Base-by-base conservation (phyloP, 2,797 vertebrate genomes). In the Lutra lutra region DNA sequence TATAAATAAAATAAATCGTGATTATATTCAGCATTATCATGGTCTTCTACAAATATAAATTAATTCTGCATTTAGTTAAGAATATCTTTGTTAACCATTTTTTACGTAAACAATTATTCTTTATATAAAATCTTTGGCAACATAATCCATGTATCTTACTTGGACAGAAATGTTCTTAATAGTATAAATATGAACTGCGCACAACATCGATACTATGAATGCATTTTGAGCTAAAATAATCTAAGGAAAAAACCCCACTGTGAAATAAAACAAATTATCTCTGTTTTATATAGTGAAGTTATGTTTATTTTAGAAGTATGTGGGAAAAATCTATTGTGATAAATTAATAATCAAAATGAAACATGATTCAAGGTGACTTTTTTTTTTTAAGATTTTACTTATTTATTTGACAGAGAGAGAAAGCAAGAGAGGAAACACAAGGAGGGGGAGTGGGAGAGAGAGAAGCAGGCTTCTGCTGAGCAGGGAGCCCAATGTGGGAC, bases 301-400 rank as follows among this genome's bases (percentile, higher is more conserved):
- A 40, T 56, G 9, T 77, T 97, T 88, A 35, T 13, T 94, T 75
- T 87, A 80, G 86, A 70, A 40, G 43, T 14, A 58, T 40, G 18
- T 62, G 56, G 27, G 46, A 40, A 94, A 86, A 95, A 92, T 60
- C 10, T 70, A 38, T 62, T 18, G 17, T 82, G 73, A 72, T 72
- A 82, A 87, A 72, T 73, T 96, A 80, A 51, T 54, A 73, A 79
- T 85, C 11, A 58, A 95, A 92, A 96, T 27, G 54, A 72, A 94
- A 29, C 11, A 54, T 84, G 13, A 23, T 87, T 85, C 21, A 29
- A 29, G 32, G 3, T 70, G 32, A 73, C 46, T 79, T 54, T 17
- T 66, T 51, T 48, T 51, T 51, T 51, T 48, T 17, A 54, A 18
- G 51, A 54, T 54, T 54, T 54, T 18, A 54, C 17, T 54, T 54